These are phyloP conservation scores for Regulus satrapa DNA, from an alignment of 2,113 vertebrate genomes.

Conservation along the genomic window DNA sequence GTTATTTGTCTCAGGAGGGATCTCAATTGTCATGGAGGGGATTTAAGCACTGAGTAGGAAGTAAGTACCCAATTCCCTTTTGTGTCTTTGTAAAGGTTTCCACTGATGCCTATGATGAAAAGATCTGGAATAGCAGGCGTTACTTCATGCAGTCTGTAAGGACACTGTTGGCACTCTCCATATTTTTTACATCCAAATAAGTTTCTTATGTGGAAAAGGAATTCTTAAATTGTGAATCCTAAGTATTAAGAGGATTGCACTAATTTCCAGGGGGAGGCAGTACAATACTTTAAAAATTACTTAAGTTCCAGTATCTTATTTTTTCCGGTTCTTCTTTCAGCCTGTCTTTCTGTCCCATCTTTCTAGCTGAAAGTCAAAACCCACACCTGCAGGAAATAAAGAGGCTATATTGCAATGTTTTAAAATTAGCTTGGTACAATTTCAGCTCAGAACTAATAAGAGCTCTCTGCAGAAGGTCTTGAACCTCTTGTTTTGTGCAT, in stretches of 20 bases:
- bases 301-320: background rate
- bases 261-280: background rate
- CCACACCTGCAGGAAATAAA: constrained; percentile 71
- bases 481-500: background rate
- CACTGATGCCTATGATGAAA: background rate
- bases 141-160: background rate
- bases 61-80: background rate
- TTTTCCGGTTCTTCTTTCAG: background rate
- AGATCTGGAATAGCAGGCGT: background rate
- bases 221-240: background rate
- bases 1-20: background rate
- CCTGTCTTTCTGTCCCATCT: background rate
- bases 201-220: background rate
- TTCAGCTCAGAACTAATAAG: constrained; percentile 39
- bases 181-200: background rate
- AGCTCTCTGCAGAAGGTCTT: constrained; percentile 14
- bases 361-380: constrained; percentile 52
- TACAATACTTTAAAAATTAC: background rate
- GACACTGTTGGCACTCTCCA: background rate
- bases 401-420: constrained; percentile 40
- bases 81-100: background rate
- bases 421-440: constrained; percentile 58
- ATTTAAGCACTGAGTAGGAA: background rate
- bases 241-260: background rate
- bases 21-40: background rate